Evolutionary conservation across 2,888 invertebrate species (phyloP).

Genomic region (Piscicola geometra): DNA sequence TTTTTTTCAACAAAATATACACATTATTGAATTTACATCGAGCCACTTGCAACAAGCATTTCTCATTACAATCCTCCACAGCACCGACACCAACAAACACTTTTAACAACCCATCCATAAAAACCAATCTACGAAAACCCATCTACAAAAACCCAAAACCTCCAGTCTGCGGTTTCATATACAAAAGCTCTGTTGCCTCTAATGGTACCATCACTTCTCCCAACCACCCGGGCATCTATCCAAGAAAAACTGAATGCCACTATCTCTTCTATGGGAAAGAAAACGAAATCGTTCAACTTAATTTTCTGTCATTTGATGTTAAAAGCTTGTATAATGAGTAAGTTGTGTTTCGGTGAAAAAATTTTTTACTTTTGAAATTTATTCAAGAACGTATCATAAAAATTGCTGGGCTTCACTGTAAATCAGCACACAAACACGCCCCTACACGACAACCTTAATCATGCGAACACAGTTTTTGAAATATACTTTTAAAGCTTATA

Average conservation of each 20-base stretch:
- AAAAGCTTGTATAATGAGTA: slow-evolving; percentile 84
- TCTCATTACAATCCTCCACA: background rate
- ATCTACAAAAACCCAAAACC: too few relatives aligned
- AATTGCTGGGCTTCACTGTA: too few relatives aligned
- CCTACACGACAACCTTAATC: too few relatives aligned
- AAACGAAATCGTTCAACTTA: slow-evolving; percentile 77
- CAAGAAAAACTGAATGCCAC: slow-evolving; percentile 73
- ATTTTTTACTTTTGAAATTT: too few relatives aligned
- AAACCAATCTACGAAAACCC: too few relatives aligned
- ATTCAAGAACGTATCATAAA: too few relatives aligned
- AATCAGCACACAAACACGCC: too few relatives aligned
- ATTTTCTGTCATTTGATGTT: slow-evolving; percentile 80
- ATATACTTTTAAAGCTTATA: too few relatives aligned
- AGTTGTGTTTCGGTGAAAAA: slow-evolving; percentile 56
- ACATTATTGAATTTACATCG: background rate
- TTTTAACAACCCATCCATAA: too few relatives aligned
- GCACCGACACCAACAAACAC: background rate
- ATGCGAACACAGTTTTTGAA: too few relatives aligned
- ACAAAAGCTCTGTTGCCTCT: slow-evolving; percentile 46
- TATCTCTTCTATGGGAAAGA: slow-evolving; percentile 79
- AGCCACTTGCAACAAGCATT: background rate
- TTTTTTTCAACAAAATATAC: background rate
- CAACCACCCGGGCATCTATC: slow-evolving; percentile 75
- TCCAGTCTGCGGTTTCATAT: slow-evolving; percentile 66
- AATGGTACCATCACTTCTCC: slow-evolving; percentile 75